phyloP scores from a whole-genome alignment of 2,888 invertebrate genomes.

The Spilosoma lubricipeda region DNA sequence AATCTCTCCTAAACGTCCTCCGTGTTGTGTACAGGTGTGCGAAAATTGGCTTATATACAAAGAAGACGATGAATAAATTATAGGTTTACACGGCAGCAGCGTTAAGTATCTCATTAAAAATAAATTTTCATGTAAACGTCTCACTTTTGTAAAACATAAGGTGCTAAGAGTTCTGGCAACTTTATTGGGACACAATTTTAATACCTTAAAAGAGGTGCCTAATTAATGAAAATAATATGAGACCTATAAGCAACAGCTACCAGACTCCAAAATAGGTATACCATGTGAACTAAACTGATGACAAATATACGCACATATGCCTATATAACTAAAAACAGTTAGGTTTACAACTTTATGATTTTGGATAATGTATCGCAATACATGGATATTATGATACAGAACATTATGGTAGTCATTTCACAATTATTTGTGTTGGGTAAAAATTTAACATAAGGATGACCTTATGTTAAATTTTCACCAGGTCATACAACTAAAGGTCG shows the following conservation, averaged over 20 bases:
- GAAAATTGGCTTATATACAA: slow-evolving; percentile 19
- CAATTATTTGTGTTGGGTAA: neutral
- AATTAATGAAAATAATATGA: neutral
- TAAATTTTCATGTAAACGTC: slow-evolving; percentile 18
- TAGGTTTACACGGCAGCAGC: slow-evolving; percentile 9
- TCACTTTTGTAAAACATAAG: slow-evolving; percentile 21
- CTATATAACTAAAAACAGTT: too few relatives aligned
- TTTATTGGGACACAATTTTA: neutral
- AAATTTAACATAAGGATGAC: neutral
- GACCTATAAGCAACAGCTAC: too few relatives aligned
- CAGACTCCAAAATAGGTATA: neutral
- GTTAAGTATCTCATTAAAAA: slow-evolving; percentile 37
- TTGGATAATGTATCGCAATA: neutral
- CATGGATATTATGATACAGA: neutral
- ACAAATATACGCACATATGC: too few relatives aligned
- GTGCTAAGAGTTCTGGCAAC: neutral
- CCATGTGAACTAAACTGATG: too few relatives aligned
- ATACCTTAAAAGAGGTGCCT: too few relatives aligned
- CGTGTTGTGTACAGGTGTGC: slow-evolving; percentile 3
- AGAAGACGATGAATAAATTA: slow-evolving; percentile 40
- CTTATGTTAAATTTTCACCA: too few relatives aligned
- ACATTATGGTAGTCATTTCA: neutral
- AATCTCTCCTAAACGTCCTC: neutral
- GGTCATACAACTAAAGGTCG: too few relatives aligned
- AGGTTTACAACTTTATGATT: too few relatives aligned